Evolutionary conservation across 1,140 invertebrate species (phyloP).

Genomic region (Coelopa frigida): DNA sequence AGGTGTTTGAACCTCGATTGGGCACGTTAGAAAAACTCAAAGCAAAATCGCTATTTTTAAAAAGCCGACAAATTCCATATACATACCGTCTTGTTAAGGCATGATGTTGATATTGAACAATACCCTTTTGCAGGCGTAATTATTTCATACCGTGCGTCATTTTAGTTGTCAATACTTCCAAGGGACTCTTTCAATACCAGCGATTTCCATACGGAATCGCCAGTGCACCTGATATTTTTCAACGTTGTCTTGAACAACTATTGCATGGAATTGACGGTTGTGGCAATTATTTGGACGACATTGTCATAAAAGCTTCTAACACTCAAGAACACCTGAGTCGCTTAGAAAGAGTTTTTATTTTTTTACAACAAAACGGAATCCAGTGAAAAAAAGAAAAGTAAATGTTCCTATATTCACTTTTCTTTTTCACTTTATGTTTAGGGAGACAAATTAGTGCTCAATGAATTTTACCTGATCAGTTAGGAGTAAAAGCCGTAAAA

Average conservation of each 20-base stretch:
- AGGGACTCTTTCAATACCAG: constrained; percentile 41
- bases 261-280: constrained; percentile 33
- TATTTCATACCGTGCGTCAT: constrained; percentile 32
- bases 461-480: constrained; percentile 18
- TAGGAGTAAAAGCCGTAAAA: constrained; percentile 17
- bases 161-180: constrained; percentile 25
- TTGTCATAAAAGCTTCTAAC: constrained; percentile 24
- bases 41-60: constrained; percentile 8
- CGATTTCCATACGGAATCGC: constrained; percentile 44
- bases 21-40: constrained; percentile 9
- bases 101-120: constrained; percentile 26
- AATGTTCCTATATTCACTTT: no score
- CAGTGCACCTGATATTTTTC: constrained; percentile 39
- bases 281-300: constrained; percentile 38
- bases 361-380: constrained; percentile 14
- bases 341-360: constrained; percentile 25
- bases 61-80: constrained; percentile 17
- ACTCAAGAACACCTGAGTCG: constrained; percentile 25
- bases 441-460: constrained; percentile 26
- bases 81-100: constrained; percentile 40
- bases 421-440: constrained; percentile 28
- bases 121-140: constrained; percentile 33
- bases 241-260: constrained; percentile 24
- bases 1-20: constrained; percentile 3
- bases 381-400: constrained; percentile 18